phyloP scores from a whole-genome alignment of 2,888 invertebrate species.

The Lasioglossum pauxillum region DNA sequence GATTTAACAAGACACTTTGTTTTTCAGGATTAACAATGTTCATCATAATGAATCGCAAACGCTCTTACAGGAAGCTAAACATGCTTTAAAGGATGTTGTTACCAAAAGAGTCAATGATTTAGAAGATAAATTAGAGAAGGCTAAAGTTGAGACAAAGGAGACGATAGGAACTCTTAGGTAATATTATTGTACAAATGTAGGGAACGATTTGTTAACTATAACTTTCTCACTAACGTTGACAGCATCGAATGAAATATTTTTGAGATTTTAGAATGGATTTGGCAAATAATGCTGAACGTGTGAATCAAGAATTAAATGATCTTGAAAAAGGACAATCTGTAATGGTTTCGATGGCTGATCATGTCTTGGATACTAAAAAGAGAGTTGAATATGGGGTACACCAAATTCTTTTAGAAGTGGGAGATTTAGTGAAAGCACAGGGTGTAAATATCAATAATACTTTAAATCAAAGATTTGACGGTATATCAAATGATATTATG shows the following conservation, averaged over 20 bases:
- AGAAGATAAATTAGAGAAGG: slow-evolving; percentile 86
- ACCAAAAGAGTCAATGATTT: slow-evolving; percentile 85
- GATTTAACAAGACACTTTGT: neutral
- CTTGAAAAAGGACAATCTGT: slow-evolving; percentile 91
- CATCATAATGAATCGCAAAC: slow-evolving; percentile 88
- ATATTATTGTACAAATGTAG: slow-evolving; percentile 59
- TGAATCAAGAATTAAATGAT: slow-evolving; percentile 83
- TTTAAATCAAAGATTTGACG: slow-evolving; percentile 89
- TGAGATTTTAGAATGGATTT: slow-evolving; percentile 74
- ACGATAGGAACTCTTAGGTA: slow-evolving; percentile 87
- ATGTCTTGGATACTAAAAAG: slow-evolving; percentile 93
- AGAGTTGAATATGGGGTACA: slow-evolving; percentile 94
- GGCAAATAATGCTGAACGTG: slow-evolving; percentile 75
- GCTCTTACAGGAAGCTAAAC: slow-evolving; percentile 86
- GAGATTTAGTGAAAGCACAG: slow-evolving; percentile 89
- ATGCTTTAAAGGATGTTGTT: slow-evolving; percentile 82
- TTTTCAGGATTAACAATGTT: slow-evolving; percentile 84
- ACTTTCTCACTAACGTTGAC: neutral
- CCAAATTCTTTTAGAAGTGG: slow-evolving; percentile 91
- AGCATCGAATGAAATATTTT: slow-evolving; percentile 6
- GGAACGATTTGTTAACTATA: neutral
- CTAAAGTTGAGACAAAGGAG: slow-evolving; percentile 86
- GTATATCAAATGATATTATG: slow-evolving; percentile 89
- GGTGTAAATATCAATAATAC: slow-evolving; percentile 88
- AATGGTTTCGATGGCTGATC: slow-evolving; percentile 93